Conservation (phyloP, 2,888 invertebrate species). For the Alloscopus bannaensis region DNA sequence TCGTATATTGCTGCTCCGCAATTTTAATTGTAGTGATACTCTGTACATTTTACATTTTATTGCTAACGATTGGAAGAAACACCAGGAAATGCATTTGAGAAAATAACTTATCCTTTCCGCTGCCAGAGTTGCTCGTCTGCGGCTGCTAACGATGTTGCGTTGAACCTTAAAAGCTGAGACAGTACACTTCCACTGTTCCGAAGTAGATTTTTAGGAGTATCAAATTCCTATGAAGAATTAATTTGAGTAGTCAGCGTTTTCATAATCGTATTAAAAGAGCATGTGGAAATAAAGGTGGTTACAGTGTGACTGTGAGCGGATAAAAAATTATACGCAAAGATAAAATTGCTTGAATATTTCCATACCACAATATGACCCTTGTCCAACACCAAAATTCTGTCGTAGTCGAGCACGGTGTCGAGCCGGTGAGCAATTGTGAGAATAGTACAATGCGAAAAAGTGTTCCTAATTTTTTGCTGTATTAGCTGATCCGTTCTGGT, state of each 20-base stretch:
- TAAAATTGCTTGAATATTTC: neutral
- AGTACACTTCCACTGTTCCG: conserved; percentile 24
- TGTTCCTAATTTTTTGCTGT: conserved; percentile 86
- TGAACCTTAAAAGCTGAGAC: too few species aligned
- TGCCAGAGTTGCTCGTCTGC: too few species aligned
- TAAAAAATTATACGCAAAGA: neutral
- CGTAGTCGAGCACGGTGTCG: conserved; percentile 94
- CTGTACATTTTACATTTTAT: too few species aligned
- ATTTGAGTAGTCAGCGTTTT: neutral
- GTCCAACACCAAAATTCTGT: conserved; percentile 90
- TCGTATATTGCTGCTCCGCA: too few species aligned
- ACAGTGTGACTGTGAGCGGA: too few species aligned
- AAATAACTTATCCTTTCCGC: too few species aligned
- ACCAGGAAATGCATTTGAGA: too few species aligned
- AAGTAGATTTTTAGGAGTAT: conserved; percentile 16
- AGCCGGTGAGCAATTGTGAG: conserved; percentile 93
- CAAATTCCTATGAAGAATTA: conserved; percentile 39
- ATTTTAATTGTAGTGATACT: too few species aligned
- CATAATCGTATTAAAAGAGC: neutral
- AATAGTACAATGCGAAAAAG: conserved; percentile 89
- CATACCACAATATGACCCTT: conserved; percentile 74
- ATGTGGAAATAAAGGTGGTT: neutral
- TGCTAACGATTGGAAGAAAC: too few species aligned
- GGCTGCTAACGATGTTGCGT: too few species aligned
- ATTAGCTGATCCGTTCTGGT: conserved; percentile 88